Base-by-base conservation (phyloP, 2,797 vertebrate genomes). In the Propithecus deckenii region DNA sequence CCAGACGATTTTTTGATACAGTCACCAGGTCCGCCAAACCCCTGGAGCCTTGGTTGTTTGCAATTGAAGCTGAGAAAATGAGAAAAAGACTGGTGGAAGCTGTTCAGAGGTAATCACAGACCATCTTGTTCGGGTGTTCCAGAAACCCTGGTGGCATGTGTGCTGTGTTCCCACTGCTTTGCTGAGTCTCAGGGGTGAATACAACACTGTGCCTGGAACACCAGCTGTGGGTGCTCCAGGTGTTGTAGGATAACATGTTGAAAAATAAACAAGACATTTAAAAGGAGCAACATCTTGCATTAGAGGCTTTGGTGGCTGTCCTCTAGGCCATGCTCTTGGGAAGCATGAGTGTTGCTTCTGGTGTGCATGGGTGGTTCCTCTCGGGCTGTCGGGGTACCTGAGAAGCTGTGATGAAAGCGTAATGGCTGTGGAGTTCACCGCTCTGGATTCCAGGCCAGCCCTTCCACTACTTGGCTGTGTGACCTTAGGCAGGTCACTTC, bases 31-130 rank as follows among this genome's bases (percentile, higher is more conserved):
- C 97, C 89, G 87, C 97, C 43, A 48, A 96, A 30, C 98, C 98
- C 30, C 96, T 99, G 96, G 98, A 99, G 97, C 99, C 99, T 0
- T 99, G 98, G 98, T 97, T 99, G 75, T 99, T 99, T 94, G 99
- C 99, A 14, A 98, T 99, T 94, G 99, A 99, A 85, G 99, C 99
- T 17, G 99, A 99, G 98, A 99, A 99, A 97, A 98, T 99, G 98
- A 99, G 99, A 96, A 99, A 99, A 98, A 99, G 98, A 61, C 98
- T 99, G 93, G 98, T 99, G 65, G 99, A 99, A 15, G 97, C 98
- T 18, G 99, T 99, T 89, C 99, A 99, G 97, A 99, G 99, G 99
- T 99, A 98, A 98, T 32, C 50, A 5, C 1, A 74, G 89, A 23
- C 1, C 28, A 0, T 92, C 59, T 61, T 0, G 13, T 20, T 50